These are phyloP conservation scores for Bubo bubo DNA, from an alignment of 2,113 vertebrate species.

Conservation along the genomic window DNA sequence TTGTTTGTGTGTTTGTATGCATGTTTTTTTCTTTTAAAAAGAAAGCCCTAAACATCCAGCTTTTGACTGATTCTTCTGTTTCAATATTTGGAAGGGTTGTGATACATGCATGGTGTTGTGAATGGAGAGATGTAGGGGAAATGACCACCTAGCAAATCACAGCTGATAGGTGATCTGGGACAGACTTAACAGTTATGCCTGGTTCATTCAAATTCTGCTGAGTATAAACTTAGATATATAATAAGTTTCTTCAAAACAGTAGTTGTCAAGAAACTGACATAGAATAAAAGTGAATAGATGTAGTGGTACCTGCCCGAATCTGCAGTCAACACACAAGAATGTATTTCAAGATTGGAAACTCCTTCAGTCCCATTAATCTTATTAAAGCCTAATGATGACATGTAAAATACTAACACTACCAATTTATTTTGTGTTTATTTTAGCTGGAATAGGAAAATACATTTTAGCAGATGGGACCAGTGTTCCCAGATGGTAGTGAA, in stretches of 20 bases:
- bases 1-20: background rate
- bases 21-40: background rate
- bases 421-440: slow-evolving; percentile 27
- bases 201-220: background rate
- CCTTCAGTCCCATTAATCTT: slow-evolving; percentile 21
- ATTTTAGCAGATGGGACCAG: slow-evolving; percentile 37
- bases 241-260: background rate
- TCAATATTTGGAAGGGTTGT: background rate
- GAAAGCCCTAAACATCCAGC: background rate
- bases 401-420: slow-evolving; percentile 3
- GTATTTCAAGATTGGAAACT: slow-evolving; percentile 15
- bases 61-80: background rate
- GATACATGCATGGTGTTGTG: accelerated
- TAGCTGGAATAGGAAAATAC: background rate
- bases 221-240: background rate
- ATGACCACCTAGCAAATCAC: background rate
- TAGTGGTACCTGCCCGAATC: background rate
- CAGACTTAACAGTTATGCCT: background rate
- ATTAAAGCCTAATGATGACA: slow-evolving; percentile 19
- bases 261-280: background rate
- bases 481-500: slow-evolving; percentile 10
- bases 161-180: background rate
- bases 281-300: background rate
- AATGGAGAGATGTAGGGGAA: background rate
- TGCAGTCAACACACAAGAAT: background rate